Percentiles rank a stretch among this genome's conserved stretches.
phyloP scores from a whole-genome alignment of 1,140 invertebrate species.

The Atta texana region DNA sequence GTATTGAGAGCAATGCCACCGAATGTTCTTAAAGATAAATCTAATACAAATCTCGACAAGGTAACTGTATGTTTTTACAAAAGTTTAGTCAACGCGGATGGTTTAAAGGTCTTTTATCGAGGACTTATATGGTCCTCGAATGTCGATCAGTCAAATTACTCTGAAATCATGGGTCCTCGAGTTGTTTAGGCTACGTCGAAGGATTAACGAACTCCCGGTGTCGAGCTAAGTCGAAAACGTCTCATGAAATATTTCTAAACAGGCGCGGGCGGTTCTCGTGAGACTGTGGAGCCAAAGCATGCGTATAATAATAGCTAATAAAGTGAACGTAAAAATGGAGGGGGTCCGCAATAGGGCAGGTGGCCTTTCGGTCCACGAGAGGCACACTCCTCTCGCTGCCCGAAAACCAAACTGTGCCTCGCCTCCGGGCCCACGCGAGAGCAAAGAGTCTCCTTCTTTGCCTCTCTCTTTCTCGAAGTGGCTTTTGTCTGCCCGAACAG shows the following conservation, averaged over 20 bases:
- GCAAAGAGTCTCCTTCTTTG: conserved; percentile 39
- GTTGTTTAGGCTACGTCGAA: conserved; percentile 83
- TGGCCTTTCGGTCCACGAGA: conserved; percentile 77
- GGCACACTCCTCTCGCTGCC: conserved; percentile 74
- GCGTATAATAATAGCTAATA: conserved; percentile 86
- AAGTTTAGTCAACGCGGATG: neutral
- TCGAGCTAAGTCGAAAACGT: conserved; percentile 75
- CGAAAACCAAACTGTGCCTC: conserved; percentile 75
- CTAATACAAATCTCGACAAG: neutral
- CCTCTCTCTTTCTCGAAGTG: conserved; percentile 52
- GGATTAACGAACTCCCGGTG: conserved; percentile 82
- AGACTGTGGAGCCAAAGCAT: conserved; percentile 76
- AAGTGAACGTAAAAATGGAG: conserved; percentile 80
- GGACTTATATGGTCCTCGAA: neutral
- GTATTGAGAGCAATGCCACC: conserved; percentile 35
- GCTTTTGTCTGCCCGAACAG: conserved; percentile 76
- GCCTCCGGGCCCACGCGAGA: conserved; percentile 78
- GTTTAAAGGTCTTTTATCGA: conserved; percentile 3
- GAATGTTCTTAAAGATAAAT: conserved; percentile 53
- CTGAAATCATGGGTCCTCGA: conserved; percentile 56
- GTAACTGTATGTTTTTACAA: neutral
- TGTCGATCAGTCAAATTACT: neutral
- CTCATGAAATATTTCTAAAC: conserved; percentile 85
- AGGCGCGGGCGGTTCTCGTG: conserved; percentile 66
- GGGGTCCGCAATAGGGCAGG: conserved; percentile 80